phyloP scores from a whole-genome alignment of 1,140 invertebrate genomes.

The Lasioglossum baleicum region DNA sequence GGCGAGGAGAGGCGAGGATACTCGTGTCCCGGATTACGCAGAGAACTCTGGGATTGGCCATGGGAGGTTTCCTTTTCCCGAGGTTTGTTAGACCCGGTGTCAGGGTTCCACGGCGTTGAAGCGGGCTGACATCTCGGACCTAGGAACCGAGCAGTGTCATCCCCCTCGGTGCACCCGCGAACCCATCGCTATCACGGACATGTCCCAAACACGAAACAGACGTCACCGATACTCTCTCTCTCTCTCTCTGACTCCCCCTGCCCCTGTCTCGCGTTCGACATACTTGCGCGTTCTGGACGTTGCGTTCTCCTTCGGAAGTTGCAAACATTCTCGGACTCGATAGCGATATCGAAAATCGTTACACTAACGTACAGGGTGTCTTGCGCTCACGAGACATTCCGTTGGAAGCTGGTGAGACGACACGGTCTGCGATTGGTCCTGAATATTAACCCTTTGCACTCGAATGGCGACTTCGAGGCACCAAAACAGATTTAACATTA shows the following conservation, averaged over 20 bases:
- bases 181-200: constrained; percentile 42
- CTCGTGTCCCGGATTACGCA: constrained; percentile 40
- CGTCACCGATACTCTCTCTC: constrained; percentile 40
- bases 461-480: no score
- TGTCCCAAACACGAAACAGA: constrained; percentile 59
- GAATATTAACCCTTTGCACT: no score
- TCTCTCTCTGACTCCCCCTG: no score
- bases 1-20: not conserved
- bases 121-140: constrained; percentile 74
- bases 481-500: no score
- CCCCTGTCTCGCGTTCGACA: constrained; percentile 38
- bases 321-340: not conserved
- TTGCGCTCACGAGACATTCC: no score
- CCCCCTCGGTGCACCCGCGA: constrained; percentile 58
- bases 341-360: not conserved
- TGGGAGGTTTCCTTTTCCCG: constrained; percentile 72
- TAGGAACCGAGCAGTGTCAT: constrained; percentile 59
- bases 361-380: not conserved
- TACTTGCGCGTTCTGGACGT: constrained; percentile 29
- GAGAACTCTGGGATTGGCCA: constrained; percentile 62
- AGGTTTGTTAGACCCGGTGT: constrained; percentile 72
- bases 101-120: constrained; percentile 72
- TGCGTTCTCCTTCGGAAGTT: not conserved
- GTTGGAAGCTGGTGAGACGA: no score
- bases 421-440: no score